These are phyloP conservation scores for Agrotis puta DNA, from an alignment of 2,888 invertebrate genomes.

Conservation along the genomic window DNA sequence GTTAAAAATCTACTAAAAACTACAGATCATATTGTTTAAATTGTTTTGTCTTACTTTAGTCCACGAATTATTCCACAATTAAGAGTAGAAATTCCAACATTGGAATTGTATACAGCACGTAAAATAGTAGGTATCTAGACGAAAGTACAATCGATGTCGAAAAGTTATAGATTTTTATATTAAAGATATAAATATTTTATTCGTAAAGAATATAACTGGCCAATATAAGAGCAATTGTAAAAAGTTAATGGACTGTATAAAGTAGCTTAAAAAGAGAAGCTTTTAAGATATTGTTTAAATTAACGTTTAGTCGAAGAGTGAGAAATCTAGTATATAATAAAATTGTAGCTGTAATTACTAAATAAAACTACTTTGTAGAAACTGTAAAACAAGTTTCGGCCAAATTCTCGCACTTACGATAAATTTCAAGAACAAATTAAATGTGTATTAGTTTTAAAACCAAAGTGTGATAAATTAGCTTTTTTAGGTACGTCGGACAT, in stretches of 20 bases:
- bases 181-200: slow-evolving; percentile 23
- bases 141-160: slow-evolving; percentile 27
- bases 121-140: slow-evolving; percentile 26
- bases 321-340: slow-evolving; percentile 64
- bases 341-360: slow-evolving; percentile 44
- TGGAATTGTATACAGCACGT: slow-evolving; percentile 29
- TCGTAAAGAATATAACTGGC: slow-evolving; percentile 36
- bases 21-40: too few species aligned
- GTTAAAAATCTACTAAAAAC: too few species aligned
- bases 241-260: slow-evolving; percentile 37
- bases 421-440: slow-evolving; percentile 44
- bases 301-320: slow-evolving; percentile 74
- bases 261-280: slow-evolving; percentile 24
- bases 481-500: slow-evolving; percentile 65
- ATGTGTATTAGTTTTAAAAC: slow-evolving; percentile 66
- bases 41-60: neutral
- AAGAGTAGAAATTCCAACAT: slow-evolving; percentile 14
- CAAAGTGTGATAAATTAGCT: slow-evolving; percentile 78
- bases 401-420: slow-evolving; percentile 60
- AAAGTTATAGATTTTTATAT: slow-evolving; percentile 31
- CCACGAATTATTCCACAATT: slow-evolving; percentile 10
- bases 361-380: slow-evolving; percentile 38
- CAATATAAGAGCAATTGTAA: slow-evolving; percentile 42
- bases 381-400: slow-evolving; percentile 51
- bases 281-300: slow-evolving; percentile 14